These are phyloP conservation scores for Cephus rjabovi DNA, from an alignment of 2,888 invertebrate genomes.

Conservation along the genomic window DNA sequence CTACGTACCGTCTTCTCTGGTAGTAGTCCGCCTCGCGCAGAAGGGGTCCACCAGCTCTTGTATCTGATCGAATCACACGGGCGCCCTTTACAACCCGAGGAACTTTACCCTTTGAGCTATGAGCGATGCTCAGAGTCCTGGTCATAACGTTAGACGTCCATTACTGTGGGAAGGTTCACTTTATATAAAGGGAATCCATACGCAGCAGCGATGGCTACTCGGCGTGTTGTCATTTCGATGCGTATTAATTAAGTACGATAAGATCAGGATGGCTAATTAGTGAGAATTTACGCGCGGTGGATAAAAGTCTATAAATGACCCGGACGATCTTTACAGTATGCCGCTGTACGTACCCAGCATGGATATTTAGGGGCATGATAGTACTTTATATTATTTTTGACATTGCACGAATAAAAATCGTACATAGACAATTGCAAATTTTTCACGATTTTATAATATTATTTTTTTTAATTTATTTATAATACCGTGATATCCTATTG, in stretches of 20 bases:
- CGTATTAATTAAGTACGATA: slow-evolving; percentile 54
- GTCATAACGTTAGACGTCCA: neutral
- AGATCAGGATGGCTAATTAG: slow-evolving; percentile 41
- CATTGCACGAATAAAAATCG: neutral
- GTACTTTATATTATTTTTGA: neutral
- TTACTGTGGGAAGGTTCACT: slow-evolving; percentile 1
- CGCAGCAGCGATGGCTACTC: neutral
- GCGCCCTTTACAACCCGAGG: slow-evolving; percentile 14
- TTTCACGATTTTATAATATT: neutral
- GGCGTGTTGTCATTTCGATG: slow-evolving; percentile 17
- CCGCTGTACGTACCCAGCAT: neutral
- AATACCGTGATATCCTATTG: neutral
- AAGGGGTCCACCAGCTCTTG: slow-evolving; percentile 39
- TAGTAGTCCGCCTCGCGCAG: slow-evolving; percentile 27
- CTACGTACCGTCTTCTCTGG: neutral
- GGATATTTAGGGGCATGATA: neutral
- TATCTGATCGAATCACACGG: slow-evolving; percentile 44
- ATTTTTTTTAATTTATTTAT: neutral
- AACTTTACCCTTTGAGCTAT: neutral
- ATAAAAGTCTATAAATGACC: slow-evolving; percentile 5
- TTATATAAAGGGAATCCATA: neutral
- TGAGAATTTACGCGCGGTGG: slow-evolving; percentile 23
- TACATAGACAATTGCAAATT: slow-evolving; percentile 13
- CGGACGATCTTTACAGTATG: neutral
- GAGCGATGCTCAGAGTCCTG: neutral